A percentile compares a stretch with the other conserved stretches of the same genome.
Evolutionary conservation across 37 sponge, comb jelly and placozoan species (phyloP).

Genomic region (Chondrosia reniformis): DNA sequence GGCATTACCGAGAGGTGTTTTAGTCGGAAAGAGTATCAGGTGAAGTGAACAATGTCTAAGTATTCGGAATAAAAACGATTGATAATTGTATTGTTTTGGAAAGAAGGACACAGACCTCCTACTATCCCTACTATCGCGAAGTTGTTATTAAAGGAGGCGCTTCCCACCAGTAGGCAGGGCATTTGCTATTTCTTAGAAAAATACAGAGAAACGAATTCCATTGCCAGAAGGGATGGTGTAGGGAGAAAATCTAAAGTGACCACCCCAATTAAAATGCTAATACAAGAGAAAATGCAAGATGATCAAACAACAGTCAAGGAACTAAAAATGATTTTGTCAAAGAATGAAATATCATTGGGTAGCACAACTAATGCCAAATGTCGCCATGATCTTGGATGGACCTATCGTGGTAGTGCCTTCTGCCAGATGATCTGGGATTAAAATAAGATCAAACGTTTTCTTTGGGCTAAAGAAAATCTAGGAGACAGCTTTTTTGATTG

Average conservation of each 20-base stretch:
- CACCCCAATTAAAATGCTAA: not conserved
- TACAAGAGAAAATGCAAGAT: too few relatives aligned
- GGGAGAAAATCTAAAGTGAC: constrained; percentile 7
- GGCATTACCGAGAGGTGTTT: too few relatives aligned
- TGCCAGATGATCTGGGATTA: too few relatives aligned
- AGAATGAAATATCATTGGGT: too few relatives aligned
- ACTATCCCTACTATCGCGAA: constrained; percentile 17
- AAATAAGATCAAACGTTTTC: too few relatives aligned
- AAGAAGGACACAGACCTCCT: constrained; percentile 3
- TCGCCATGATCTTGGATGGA: too few relatives aligned
- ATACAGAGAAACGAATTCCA: not conserved
- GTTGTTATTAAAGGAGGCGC: not conserved
- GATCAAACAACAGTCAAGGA: too few relatives aligned
- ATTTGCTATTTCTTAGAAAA: constrained; percentile 3
- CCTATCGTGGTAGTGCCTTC: too few relatives aligned
- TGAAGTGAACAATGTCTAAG: not conserved
- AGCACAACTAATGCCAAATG: too few relatives aligned
- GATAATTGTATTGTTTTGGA: constrained; percentile 2
- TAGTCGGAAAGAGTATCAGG: too few relatives aligned
- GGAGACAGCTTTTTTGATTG: not conserved
- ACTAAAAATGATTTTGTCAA: too few relatives aligned
- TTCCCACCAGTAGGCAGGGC: constrained; percentile 14
- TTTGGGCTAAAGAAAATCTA: too few relatives aligned
- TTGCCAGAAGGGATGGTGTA: constrained; percentile 18
- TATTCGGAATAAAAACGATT: constrained; percentile 3